These are phyloP conservation scores for Hippoglossus stenolepis DNA, from an alignment of 2,113 vertebrate species.

Conservation along the genomic window DNA sequence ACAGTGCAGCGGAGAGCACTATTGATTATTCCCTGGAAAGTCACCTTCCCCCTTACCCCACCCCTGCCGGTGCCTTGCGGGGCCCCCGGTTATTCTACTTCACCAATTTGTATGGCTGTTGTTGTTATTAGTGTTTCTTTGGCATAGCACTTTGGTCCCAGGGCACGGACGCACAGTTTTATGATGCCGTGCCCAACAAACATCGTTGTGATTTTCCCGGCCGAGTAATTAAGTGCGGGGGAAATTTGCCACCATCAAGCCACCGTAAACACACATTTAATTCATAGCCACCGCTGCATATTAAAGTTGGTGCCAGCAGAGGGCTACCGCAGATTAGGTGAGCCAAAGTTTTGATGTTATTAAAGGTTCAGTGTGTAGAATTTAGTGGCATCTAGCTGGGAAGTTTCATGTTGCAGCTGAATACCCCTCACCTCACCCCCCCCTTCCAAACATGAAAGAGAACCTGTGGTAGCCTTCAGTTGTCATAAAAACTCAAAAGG, in stretches of 20 bases:
- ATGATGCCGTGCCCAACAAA: slow-evolving; percentile 82
- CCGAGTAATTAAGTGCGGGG: slow-evolving; percentile 83
- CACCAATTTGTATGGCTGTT: slow-evolving; percentile 76
- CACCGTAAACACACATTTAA: slow-evolving; percentile 30
- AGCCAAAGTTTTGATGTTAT: slow-evolving; percentile 35
- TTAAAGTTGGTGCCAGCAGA: slow-evolving; percentile 2
- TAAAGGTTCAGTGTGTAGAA: no score
- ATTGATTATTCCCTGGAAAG: slow-evolving; percentile 77
- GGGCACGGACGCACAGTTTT: slow-evolving; percentile 74
- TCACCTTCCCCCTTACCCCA: slow-evolving; percentile 67
- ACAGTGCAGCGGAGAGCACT: slow-evolving; percentile 34
- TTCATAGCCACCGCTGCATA: slow-evolving; percentile 41
- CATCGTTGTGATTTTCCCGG: slow-evolving; percentile 82
- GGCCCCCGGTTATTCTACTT: slow-evolving; percentile 49
- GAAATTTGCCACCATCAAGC: slow-evolving; percentile 84
- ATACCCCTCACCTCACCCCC: no score
- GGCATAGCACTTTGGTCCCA: slow-evolving; percentile 61
- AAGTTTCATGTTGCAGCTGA: no score
- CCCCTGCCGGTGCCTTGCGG: slow-evolving; percentile 31
- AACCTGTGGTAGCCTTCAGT: no score
- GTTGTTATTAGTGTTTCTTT: slow-evolving; percentile 77
- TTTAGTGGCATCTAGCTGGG: no score
- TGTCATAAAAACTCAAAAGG: no score
- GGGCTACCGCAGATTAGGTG: slow-evolving; percentile 27
- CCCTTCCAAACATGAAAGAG: no score